phyloP scores from a whole-genome alignment of 1,140 invertebrate genomes.

The Drosophila punjabiensis region DNA sequence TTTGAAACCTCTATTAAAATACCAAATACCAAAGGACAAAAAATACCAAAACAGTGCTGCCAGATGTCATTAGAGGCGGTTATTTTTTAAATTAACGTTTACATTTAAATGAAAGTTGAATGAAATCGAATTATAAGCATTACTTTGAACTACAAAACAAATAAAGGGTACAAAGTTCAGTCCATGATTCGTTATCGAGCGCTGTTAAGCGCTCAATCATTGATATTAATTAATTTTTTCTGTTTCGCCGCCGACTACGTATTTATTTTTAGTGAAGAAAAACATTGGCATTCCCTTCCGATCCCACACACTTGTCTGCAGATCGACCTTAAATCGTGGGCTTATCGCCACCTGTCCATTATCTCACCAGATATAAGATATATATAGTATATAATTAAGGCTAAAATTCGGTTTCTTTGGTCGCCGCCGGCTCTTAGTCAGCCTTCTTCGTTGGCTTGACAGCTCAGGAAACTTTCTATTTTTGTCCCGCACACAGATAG shows the following conservation, averaged over 20 bases:
- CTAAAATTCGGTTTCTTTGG: conserved; percentile 45
- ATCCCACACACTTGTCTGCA: conserved; percentile 19
- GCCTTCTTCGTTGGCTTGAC: conserved; percentile 4
- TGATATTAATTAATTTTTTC: conserved; percentile 36
- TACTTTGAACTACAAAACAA: neutral
- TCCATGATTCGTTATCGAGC: conserved; percentile 10
- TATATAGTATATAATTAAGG: conserved; percentile 40
- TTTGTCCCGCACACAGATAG: neutral
- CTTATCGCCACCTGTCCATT: conserved; percentile 35
- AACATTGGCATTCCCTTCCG: conserved; percentile 31
- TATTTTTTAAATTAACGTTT: neutral
- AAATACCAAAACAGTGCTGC: neutral
- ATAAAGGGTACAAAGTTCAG: conserved; percentile 16
- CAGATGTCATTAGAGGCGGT: neutral
- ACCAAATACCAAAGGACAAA: neutral
- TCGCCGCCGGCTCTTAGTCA: conserved; percentile 57
- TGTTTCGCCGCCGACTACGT: neutral
- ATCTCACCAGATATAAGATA: conserved; percentile 2
- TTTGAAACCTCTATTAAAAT: too few relatives aligned
- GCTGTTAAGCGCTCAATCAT: conserved; percentile 23
- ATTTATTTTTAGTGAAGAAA: conserved; percentile 34
- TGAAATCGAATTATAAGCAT: neutral
- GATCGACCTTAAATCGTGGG: conserved; percentile 25
- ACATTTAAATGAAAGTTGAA: neutral
- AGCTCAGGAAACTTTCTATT: conserved; percentile 30